phyloP scores from a whole-genome alignment of 2,113 vertebrate species.

The Microtus ochrogaster region DNA sequence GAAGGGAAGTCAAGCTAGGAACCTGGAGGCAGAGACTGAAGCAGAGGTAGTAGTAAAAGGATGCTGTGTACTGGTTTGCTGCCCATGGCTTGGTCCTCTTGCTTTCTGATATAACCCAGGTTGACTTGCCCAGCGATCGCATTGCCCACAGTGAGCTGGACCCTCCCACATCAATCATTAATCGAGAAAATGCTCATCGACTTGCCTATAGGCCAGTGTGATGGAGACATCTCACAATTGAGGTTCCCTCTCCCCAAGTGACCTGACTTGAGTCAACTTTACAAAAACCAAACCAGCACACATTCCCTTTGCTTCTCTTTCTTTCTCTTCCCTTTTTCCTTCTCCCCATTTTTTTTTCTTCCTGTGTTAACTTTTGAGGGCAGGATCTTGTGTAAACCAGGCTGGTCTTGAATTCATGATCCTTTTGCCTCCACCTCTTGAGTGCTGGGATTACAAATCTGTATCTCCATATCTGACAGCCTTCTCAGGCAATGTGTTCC shows the following conservation, averaged over 20 bases:
- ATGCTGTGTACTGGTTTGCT: background rate
- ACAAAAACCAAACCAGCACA: background rate
- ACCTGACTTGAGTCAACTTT: background rate
- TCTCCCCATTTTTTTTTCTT: background rate
- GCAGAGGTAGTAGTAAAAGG: background rate
- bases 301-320: fast-evolving
- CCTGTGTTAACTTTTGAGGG: background rate
- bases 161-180: background rate
- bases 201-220: background rate
- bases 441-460: background rate
- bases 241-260: background rate
- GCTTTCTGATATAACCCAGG: background rate
- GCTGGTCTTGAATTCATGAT: background rate
- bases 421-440: background rate
- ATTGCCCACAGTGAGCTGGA: background rate
- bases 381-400: background rate
- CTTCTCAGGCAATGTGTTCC: background rate
- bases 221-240: background rate
- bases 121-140: background rate
- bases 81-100: background rate
- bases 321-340: fast-evolving
- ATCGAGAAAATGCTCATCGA: background rate
- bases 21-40: background rate
- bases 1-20: background rate
- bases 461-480: background rate